These are phyloP conservation scores for Acanthornis magna DNA, from an alignment of 2,797 vertebrate genomes.

Conservation along the genomic window DNA sequence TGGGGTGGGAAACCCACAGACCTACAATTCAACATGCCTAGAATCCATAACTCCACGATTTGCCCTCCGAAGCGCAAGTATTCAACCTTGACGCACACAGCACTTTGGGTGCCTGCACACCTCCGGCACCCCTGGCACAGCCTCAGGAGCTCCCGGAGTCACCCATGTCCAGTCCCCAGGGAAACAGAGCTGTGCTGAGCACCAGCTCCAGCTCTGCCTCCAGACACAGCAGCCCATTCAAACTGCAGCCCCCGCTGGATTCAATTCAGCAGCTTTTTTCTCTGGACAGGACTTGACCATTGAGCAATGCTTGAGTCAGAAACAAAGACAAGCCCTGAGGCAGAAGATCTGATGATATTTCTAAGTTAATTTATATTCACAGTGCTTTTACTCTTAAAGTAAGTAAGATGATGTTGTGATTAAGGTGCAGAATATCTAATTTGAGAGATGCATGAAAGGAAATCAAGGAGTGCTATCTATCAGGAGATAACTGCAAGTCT, in stretches of 20 bases:
- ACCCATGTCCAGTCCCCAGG: accelerated
- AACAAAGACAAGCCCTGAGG: not conserved
- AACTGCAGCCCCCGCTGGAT: not conserved
- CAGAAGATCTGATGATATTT: not conserved
- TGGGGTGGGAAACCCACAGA: not conserved
- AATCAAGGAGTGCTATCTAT: conserved; percentile 16
- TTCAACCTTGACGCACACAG: not conserved
- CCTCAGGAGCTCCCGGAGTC: accelerated
- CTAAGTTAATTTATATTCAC: not conserved
- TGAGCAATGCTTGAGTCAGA: not conserved
- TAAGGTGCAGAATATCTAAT: conserved; percentile 42
- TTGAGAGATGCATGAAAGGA: conserved; percentile 20
- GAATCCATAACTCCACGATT: not conserved
- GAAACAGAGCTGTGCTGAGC: not conserved
- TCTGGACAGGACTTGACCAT: not conserved
- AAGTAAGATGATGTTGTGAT: conserved; percentile 10
- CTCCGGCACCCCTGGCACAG: not conserved
- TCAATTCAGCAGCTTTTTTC: not conserved
- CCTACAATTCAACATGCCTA: not conserved
- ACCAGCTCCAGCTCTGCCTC: not conserved
- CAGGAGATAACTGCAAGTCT: conserved; percentile 9
- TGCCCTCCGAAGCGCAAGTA: not conserved
- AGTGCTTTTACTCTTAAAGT: not conserved
- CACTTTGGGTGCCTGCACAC: not conserved
- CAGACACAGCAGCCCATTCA: not conserved